Base-by-base conservation (phyloP, 2,113 vertebrate genomes). In the Rhipidura dahli region DNA sequence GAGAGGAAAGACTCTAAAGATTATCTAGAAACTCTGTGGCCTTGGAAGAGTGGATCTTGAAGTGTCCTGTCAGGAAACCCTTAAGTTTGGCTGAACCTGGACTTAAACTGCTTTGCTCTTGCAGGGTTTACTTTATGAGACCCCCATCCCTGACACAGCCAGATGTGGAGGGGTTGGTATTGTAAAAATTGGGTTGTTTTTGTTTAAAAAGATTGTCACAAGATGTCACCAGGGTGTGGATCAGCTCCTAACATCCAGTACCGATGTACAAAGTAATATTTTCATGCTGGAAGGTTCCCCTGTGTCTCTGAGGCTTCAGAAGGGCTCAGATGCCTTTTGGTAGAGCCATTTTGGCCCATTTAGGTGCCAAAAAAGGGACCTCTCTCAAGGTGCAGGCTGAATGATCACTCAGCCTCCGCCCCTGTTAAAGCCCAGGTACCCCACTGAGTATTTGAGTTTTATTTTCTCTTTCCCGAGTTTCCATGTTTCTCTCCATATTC, bases 151-250 rank as follows among this genome's bases (percentile, higher is more conserved):
- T 47, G 56, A 30, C 9, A 11, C 40, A 79, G 19, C 18, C 71
- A 72, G 19, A 44, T 0, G 0, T 64, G 28, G 27, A 87, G 40
- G 10, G 28, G 4, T 19, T 57, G 35, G 3, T 66, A 8, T 12
- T 85, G 18, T 39, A 18, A 66, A 42, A 50, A 53, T 51, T 15
- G 13, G 17, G 14, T 16, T 65, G 24, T 17, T 28, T 70, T 77
- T 63, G 9, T 40, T 51, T 10, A 66, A 60, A 4, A 87, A 27
- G 72, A 14, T 33, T 69, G 11, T 68, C 59, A 76, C 31, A 20
- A 49, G 22, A 7, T 31, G 28, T 35, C 49, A 21, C 7, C 6
- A 57, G 49, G n/a, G 1, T 30, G 27, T 4, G 23, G 10, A 26
- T 24, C 24, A 72, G 9, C 5, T 79, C 28, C 23, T 53, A 30